A percentile compares a stretch with the other conserved stretches of the same genome.
These are phyloP conservation scores for Tetramorium simillimum DNA, from an alignment of 1,140 invertebrate species.

Conservation along the genomic window DNA sequence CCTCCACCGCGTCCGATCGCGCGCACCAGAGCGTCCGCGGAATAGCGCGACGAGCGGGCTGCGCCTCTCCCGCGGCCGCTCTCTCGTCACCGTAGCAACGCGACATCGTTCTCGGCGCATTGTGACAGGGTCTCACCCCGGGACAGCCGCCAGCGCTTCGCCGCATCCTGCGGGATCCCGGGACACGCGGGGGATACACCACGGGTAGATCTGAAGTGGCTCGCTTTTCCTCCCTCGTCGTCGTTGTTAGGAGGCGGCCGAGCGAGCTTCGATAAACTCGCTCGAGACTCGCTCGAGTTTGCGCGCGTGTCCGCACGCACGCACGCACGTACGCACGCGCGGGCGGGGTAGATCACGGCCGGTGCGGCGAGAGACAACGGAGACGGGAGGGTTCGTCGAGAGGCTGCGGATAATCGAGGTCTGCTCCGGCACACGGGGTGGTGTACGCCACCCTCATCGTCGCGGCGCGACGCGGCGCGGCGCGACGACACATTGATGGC, in stretches of 20 bases:
- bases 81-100: slow-evolving; percentile 81
- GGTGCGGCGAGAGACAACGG: not conserved
- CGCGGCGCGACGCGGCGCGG: slow-evolving; percentile 30
- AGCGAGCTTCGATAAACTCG: slow-evolving; percentile 74
- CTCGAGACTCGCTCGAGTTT: slow-evolving; percentile 64
- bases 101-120: slow-evolving; percentile 65
- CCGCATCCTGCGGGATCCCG: slow-evolving; percentile 66
- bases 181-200: not conserved
- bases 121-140: slow-evolving; percentile 71
- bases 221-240: slow-evolving; percentile 49
- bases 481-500: slow-evolving; percentile 74
- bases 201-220: slow-evolving; percentile 75
- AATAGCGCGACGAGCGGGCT: slow-evolving; percentile 61
- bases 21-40: slow-evolving; percentile 67
- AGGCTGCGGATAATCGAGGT: slow-evolving; percentile 72
- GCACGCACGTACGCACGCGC: not conserved
- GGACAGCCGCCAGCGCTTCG: slow-evolving; percentile 59
- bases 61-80: slow-evolving; percentile 69
- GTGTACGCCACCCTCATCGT: slow-evolving; percentile 43
- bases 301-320: slow-evolving; percentile 2
- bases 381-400: slow-evolving; percentile 54
- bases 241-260: slow-evolving; percentile 74
- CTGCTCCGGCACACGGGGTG: slow-evolving; percentile 32
- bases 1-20: slow-evolving; percentile 70
- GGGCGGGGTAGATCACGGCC: not conserved